Evolutionary conservation across 2,113 vertebrate genomes (phyloP).

Genomic region (Lophochroa leadbeateri): DNA sequence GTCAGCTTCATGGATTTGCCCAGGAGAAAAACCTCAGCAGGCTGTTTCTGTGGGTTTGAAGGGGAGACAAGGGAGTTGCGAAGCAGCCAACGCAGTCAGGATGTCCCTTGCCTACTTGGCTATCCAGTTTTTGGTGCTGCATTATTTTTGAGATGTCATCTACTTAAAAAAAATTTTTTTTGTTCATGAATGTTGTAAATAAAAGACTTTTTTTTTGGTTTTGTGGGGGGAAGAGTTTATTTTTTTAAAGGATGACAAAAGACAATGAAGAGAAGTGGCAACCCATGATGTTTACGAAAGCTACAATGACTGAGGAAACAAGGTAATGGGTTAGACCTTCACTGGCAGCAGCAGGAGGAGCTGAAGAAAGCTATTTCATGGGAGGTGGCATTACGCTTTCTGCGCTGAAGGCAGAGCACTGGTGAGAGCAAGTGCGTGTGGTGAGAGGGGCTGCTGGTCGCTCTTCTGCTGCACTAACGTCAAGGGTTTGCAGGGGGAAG

Average conservation of each 20-base stretch:
- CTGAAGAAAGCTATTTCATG: neutral
- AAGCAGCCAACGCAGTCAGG: neutral
- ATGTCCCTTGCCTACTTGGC: neutral
- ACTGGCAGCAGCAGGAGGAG: neutral
- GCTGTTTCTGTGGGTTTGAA: neutral
- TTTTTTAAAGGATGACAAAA: neutral
- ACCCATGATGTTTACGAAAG: neutral
- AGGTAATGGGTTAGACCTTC: neutral
- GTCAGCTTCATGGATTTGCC: neutral
- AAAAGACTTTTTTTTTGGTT: neutral
- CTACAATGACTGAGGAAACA: neutral
- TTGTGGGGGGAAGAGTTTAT: neutral
- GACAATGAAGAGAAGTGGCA: neutral
- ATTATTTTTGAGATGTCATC: neutral
- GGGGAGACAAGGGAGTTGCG: accelerated
- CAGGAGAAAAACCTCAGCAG: neutral
- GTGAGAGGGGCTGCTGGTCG: neutral
- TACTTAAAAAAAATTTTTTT: neutral
- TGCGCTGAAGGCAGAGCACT: neutral
- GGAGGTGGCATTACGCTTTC: neutral
- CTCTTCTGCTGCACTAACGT: accelerated
- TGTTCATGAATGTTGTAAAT: neutral
- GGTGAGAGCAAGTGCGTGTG: accelerated
- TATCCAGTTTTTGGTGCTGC: neutral
- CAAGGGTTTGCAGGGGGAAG: neutral